Evolutionary conservation across 2,113 vertebrate genomes (phyloP), one percentile per base, ranked within the genome.

Genomic region (Pardalotus punctatus): DNA sequence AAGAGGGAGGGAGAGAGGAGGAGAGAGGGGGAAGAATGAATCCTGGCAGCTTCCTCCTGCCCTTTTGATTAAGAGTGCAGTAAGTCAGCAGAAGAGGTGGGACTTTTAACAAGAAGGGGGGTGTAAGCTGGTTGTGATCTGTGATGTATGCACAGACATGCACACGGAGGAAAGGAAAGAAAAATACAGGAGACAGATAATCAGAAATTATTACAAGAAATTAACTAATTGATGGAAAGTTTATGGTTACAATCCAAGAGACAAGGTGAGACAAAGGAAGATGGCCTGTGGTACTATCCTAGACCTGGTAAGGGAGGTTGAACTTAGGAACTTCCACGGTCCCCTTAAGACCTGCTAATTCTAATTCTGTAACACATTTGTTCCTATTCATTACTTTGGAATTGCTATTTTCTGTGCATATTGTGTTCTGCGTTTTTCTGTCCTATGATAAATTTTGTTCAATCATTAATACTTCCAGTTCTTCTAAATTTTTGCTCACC

Each of bases 11-110:
- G 90, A 92, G 95, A 97, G 80, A 93, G 94, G 88, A 96, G 95
- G 89, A 85, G 58, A 89, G 87, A 89, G 88, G 95, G 82, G 92
- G 86, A 95, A 97, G 97, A 98, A 95, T 98, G 93, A 97, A 98
- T 98, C 97, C 96, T 90, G 94, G 96, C 54, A 57, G 98, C 94
- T 98, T 98, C 95, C 96, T 98, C 96, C 97, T 98, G 97, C 97
- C 97, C 97, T 98, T 98, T 98, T 98, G 97, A 98, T 98, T 98
- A 98, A 95, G 96, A 96, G 98, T 97, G 96, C 57, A 81, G 96
- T 96, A 98, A 98, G 97, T 97, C 97, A 98, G 97, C 95, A 97
- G 95, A 97, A 97, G 97, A 97, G 97, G 97, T 97, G 96, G 95
- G 94, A 94, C 91, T 98, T 97, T 42, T 97, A 98, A 98, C 93